phyloP scores from a whole-genome alignment of 1,140 invertebrate genomes.

The Trinorchestia longiramus region DNA sequence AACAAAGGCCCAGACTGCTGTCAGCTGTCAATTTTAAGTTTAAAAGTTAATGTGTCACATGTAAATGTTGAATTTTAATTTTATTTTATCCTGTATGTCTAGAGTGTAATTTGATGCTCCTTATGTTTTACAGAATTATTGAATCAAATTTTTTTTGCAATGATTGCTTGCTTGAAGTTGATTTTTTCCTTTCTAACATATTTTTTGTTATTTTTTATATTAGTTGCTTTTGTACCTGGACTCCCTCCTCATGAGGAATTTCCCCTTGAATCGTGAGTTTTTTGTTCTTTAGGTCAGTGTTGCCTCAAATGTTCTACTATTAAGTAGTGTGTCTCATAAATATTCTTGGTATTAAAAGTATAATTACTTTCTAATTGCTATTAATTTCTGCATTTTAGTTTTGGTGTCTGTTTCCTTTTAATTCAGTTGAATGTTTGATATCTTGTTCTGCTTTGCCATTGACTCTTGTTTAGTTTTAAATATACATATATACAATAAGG shows the following conservation, averaged over 20 bases:
- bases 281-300: background rate
- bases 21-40: too few species aligned
- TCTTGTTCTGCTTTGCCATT: background rate
- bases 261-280: background rate
- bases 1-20: too few species aligned
- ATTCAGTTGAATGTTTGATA: background rate
- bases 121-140: background rate
- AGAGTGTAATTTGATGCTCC: background rate
- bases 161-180: background rate
- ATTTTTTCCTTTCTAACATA: background rate
- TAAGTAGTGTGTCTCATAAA: background rate
- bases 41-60: too few species aligned
- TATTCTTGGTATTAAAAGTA: background rate
- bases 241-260: background rate
- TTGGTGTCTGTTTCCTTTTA: background rate
- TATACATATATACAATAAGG: background rate
- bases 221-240: slow-evolving; percentile 22
- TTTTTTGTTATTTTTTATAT: background rate
- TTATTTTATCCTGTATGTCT: too few species aligned
- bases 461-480: background rate
- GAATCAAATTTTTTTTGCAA: background rate
- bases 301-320: background rate
- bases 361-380: background rate
- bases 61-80: too few species aligned
- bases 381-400: background rate